Base-by-base conservation (phyloP, 2,113 vertebrate species). In the Lucifuga dentata region DNA sequence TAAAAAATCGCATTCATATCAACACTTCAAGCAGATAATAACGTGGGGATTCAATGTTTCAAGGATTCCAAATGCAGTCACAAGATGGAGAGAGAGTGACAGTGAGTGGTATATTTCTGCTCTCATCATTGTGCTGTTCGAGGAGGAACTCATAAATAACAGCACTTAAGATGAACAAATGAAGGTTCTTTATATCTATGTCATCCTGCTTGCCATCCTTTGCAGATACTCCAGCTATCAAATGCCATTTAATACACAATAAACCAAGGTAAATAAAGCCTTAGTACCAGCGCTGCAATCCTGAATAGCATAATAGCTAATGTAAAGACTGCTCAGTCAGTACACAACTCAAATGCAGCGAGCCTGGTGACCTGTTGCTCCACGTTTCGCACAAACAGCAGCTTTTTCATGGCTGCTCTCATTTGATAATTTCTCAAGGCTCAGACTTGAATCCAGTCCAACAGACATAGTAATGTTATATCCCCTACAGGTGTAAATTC, bases 401-500 rank as follows among this genome's bases (percentile, higher is more conserved):
- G 64, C 68, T 78, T 83, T 90, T 67, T 36, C 41, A 68, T 32
- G 15, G 12, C 36, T 23, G 6, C 43, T n/a, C 21, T 46, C 66
- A 13, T 74, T 57, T 70, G 72, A 84, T 82, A 44, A 80, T 73
- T 88, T 85, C 75, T 86, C 86, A 77, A 64, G 78, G 60, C 65
- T 78, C 65, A 77, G 76, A 80, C 82, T 84, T 86, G 85, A 88
- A 76, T 38, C 29, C 38, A 0, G 41, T 85, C 89, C 89, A 90
- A 80, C 73, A 78, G 78, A 86, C 80, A 89, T 46, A 88, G 89
- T 84, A 86, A 88, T 46, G 65, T 69, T 79, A 86, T 89, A 90
- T 82, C 73, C 81, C 84, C 85, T 82, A 81, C 91, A 90, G 90
- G 88, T 91, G 87, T 89, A 84, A 82, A 90, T 87, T 88, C 76